A percentile compares a stretch with the other conserved stretches of the same genome.
Evolutionary conservation across 2,797 vertebrate genomes (phyloP).

Genomic region (Serranus cabrilla): DNA sequence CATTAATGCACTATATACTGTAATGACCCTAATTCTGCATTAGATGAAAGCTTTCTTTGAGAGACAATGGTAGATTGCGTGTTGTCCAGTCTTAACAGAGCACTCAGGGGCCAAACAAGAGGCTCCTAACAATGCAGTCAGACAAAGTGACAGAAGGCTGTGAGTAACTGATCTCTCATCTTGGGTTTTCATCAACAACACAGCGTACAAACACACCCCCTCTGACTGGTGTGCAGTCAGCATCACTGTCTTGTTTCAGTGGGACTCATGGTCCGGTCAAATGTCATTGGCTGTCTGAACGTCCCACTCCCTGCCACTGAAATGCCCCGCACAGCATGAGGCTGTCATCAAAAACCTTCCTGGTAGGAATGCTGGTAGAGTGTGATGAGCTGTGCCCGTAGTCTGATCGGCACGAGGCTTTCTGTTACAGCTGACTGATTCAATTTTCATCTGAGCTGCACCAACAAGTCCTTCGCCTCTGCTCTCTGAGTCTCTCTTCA

Average conservation of each 20-base stretch:
- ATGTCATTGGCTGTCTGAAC: conserved; percentile 2
- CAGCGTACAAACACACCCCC: not conserved
- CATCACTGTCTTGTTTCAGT: not conserved
- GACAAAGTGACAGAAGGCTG: not conserved
- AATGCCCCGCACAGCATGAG: not conserved
- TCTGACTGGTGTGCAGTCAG: not conserved
- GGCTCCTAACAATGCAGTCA: no score
- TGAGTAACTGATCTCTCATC: not conserved
- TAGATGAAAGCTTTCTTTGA: conserved; percentile 17
- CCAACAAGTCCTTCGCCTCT: not conserved
- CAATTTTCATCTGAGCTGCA: conserved; percentile 17
- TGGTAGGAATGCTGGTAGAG: not conserved
- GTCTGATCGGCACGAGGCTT: conserved; percentile 19
- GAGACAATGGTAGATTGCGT: not conserved
- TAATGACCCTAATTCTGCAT: not conserved
- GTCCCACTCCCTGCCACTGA: not conserved
- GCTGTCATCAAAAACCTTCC: conserved; percentile 4
- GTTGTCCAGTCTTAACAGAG: not conserved
- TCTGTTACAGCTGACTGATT: conserved; percentile 11
- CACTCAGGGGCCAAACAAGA: not conserved
- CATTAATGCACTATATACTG: not conserved
- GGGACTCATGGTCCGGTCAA: not conserved
- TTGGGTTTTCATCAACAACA: not conserved
- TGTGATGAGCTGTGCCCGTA: conserved; percentile 9
- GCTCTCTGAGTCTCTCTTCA: not conserved